Percentiles rank a stretch among this genome's conserved stretches.
Evolutionary conservation across 2,797 vertebrate species (phyloP).

Genomic region (Hippocampus kuda): DNA sequence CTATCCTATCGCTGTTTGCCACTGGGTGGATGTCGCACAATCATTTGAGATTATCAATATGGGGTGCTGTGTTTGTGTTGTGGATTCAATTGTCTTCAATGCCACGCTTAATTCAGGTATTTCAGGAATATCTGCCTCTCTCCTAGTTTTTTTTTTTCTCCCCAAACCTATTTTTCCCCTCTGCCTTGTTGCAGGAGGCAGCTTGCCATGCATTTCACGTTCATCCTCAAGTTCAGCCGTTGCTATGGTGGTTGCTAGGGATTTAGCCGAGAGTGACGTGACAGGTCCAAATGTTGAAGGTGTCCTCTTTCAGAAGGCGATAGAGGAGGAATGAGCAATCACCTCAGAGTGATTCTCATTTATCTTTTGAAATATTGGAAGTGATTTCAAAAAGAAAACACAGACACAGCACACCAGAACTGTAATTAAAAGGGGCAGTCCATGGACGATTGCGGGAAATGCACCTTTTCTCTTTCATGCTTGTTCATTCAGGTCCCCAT

Average conservation of each 20-base stretch:
- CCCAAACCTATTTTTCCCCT: constrained; percentile 20
- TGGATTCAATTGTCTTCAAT: constrained; percentile 24
- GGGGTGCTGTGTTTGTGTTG: constrained; percentile 20
- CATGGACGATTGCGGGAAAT: constrained; percentile 15
- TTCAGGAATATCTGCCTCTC: constrained; percentile 39
- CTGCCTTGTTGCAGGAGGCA: constrained; percentile 54
- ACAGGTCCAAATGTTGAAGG: constrained; percentile 77
- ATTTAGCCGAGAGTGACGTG: constrained; percentile 71
- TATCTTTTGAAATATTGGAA: constrained; percentile 54
- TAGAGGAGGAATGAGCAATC: constrained; percentile 64
- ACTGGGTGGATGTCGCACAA: constrained; percentile 2
- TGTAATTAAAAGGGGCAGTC: constrained; percentile 24
- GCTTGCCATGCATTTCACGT: constrained; percentile 77
- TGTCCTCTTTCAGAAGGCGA: constrained; percentile 66
- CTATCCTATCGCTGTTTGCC: background rate
- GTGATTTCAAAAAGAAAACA: constrained; percentile 55
- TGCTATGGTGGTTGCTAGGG: constrained; percentile 80
- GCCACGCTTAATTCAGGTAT: constrained; percentile 40
- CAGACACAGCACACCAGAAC: constrained; percentile 15
- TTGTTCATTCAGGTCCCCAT: constrained; percentile 17
- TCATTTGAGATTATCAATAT: constrained; percentile 21
- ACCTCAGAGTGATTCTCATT: constrained; percentile 34
- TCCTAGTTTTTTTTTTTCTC: constrained; percentile 14
- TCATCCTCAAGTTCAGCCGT: constrained; percentile 61
- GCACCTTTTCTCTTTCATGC: constrained; percentile 8